Evolutionary conservation across 2,888 invertebrate species (phyloP).

Genomic region (Drosophila merina): DNA sequence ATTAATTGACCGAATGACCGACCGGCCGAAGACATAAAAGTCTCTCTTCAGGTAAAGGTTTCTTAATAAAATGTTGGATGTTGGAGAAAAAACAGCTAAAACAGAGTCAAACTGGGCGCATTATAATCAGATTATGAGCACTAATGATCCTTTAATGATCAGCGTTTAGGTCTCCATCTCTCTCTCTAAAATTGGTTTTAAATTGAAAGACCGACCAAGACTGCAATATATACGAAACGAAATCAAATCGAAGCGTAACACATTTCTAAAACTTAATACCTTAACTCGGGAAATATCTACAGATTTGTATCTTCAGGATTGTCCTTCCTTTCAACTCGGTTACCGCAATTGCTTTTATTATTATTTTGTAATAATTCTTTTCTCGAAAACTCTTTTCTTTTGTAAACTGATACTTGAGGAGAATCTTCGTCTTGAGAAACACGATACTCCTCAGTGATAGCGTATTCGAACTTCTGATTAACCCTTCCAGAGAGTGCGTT

Average conservation of each 20-base stretch:
- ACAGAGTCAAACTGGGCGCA: constrained; percentile 76
- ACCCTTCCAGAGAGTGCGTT: neutral
- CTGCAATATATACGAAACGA: constrained; percentile 47
- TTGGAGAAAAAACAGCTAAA: constrained; percentile 28
- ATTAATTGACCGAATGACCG: constrained; percentile 66
- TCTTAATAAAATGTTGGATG: constrained; percentile 72
- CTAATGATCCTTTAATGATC: constrained; percentile 84
- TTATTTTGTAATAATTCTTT: neutral
- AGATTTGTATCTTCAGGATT: neutral
- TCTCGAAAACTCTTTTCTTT: too few species aligned
- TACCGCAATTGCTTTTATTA: constrained; percentile 7
- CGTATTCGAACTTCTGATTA: constrained; percentile 31
- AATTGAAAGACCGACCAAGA: constrained; percentile 63
- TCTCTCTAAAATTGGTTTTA: constrained; percentile 65
- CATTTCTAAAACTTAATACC: constrained; percentile 18
- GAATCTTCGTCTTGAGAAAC: neutral
- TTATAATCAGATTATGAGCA: constrained; percentile 84
- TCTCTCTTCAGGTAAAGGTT: constrained; percentile 69
- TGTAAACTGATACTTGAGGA: neutral
- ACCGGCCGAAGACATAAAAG: constrained; percentile 31
- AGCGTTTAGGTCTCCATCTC: constrained; percentile 78
- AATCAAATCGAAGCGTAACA: constrained; percentile 55
- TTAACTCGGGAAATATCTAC: neutral
- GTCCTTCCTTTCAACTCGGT: neutral
- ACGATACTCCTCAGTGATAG: constrained; percentile 2